Evolutionary conservation across 2,113 vertebrate genomes (phyloP).

Genomic region (Mus pahari): DNA sequence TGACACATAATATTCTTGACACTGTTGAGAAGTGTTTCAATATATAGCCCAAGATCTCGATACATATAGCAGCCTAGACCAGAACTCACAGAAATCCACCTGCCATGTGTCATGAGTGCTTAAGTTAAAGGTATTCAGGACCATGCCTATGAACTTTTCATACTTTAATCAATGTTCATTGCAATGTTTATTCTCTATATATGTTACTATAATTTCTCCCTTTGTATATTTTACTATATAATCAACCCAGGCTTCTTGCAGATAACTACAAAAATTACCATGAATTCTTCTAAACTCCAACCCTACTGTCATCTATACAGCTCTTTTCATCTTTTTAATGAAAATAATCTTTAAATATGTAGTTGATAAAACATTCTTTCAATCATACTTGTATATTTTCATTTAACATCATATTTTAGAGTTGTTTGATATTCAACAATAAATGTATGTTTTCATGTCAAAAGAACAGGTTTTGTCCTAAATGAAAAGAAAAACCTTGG

Average conservation of each 20-base stretch:
- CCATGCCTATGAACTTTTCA: not conserved
- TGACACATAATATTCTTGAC: not conserved
- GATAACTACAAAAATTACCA: not conserved
- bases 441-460: not conserved
- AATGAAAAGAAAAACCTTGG: not conserved
- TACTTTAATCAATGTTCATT: not conserved
- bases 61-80: not conserved
- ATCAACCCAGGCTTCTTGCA: slow-evolving; percentile 24
- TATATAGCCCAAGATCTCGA: not conserved
- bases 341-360: slow-evolving; percentile 6
- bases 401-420: not conserved
- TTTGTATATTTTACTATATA: slow-evolving; percentile 8
- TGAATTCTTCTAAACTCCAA: slow-evolving; percentile 21
- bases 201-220: slow-evolving; percentile 36
- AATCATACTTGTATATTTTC: not conserved
- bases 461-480: not conserved
- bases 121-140: not conserved
- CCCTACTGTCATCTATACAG: not conserved
- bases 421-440: slow-evolving; percentile 47
- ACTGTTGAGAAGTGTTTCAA: too few relatives aligned
- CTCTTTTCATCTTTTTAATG: slow-evolving; percentile 26
- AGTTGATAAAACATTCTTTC: not conserved
- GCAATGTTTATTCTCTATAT: slow-evolving; percentile 5
- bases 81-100: not conserved
- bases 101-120: not conserved